Conservation (phyloP, 2,888 invertebrate genomes). For the Calliopum simillimum region DNA sequence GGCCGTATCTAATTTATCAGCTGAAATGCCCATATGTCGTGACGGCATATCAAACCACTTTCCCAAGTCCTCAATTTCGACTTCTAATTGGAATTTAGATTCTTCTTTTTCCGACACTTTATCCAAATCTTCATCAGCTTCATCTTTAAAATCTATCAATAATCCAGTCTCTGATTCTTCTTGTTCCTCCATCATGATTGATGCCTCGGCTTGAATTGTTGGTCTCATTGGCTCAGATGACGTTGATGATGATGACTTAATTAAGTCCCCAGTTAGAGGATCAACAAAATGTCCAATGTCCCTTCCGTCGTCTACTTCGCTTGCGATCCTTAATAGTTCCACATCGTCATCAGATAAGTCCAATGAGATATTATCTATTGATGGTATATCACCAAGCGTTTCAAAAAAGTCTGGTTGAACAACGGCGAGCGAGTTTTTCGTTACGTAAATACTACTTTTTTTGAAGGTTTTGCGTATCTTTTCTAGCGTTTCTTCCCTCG, state of each 20-base stretch:
- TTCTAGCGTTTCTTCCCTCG: too few relatives aligned
- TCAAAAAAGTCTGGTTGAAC: conserved; percentile 48
- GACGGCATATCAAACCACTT: too few relatives aligned
- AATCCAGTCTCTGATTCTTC: too few relatives aligned
- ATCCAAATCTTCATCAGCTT: conserved; percentile 4
- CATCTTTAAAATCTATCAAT: background rate
- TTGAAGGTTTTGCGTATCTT: too few relatives aligned
- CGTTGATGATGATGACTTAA: background rate
- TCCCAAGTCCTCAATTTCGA: too few relatives aligned
- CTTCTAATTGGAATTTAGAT: too few relatives aligned
- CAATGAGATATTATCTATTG: conserved; percentile 17
- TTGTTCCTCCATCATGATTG: background rate
- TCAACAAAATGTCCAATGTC: conserved; percentile 44
- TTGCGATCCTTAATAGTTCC: too few relatives aligned
- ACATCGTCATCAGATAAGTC: background rate
- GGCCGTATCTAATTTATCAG: too few relatives aligned
- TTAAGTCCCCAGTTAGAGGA: conserved; percentile 37
- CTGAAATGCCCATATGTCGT: too few relatives aligned
- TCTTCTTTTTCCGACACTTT: conserved; percentile 5
- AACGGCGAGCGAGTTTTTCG: too few relatives aligned
- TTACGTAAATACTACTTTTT: too few relatives aligned
- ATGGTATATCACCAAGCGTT: conserved; percentile 46
- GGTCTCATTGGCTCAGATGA: background rate
- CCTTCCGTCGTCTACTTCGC: too few relatives aligned
- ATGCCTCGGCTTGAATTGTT: background rate